Conservation (phyloP, 2,113 vertebrate species). For the Pluvianellus socialis region DNA sequence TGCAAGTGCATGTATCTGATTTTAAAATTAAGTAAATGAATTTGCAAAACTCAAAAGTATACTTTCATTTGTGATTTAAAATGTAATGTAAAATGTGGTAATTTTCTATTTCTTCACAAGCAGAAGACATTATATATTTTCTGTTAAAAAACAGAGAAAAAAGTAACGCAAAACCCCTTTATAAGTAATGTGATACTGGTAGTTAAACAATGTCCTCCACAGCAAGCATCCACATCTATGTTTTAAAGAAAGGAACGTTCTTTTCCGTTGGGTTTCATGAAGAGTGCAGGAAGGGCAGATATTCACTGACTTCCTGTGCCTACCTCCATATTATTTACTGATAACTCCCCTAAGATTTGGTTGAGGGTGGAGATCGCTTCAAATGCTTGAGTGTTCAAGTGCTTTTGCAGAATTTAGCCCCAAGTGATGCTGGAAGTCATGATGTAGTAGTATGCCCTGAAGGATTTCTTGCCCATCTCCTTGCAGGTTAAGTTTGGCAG, state of each 20-base stretch:
- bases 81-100: not conserved
- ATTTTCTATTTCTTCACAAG: not conserved
- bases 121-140: not conserved
- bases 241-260: not conserved
- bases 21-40: not conserved
- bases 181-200: not conserved
- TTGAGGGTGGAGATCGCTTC: not conserved
- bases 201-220: not conserved
- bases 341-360: not conserved
- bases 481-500: not conserved
- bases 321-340: not conserved
- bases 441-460: not conserved
- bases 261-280: not conserved
- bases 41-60: not conserved
- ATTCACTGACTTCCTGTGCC: not conserved
- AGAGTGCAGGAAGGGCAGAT: not conserved
- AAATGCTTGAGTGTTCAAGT: not conserved
- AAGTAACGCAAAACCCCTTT: not conserved
- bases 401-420: not conserved
- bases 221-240: not conserved
- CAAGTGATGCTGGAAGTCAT: not conserved
- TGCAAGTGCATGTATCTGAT: not conserved
- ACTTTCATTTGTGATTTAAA: not conserved
- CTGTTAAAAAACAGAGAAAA: not conserved
- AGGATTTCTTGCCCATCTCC: not conserved